Conservation (phyloP, 2,113 vertebrate species). For the Sciurus niger region DNA sequence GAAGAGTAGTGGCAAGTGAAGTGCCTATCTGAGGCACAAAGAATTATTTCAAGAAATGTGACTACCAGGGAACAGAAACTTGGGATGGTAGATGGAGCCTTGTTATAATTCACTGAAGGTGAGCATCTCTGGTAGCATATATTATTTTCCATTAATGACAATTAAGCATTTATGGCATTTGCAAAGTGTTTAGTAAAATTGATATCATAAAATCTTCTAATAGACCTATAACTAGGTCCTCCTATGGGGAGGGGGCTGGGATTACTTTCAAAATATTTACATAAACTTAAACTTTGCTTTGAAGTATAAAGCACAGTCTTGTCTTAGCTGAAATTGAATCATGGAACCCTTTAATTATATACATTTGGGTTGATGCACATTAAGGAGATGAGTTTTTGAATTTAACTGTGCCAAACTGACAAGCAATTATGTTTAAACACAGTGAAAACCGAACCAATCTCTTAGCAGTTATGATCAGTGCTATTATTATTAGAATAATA, state of each 20-base stretch:
- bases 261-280: background rate
- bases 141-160: background rate
- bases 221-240: background rate
- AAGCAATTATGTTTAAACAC: background rate
- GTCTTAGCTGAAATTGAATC: conserved; percentile 19
- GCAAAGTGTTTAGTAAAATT: background rate
- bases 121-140: background rate
- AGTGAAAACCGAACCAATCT: background rate
- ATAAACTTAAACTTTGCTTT: background rate
- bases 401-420: background rate
- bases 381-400: background rate
- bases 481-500: background rate
- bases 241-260: background rate
- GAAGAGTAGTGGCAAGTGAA: background rate
- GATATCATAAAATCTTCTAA: background rate
- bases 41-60: background rate
- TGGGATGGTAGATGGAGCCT: background rate
- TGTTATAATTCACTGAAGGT: background rate
- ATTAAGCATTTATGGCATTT: background rate
- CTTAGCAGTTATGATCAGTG: background rate
- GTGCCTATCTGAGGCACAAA: background rate
- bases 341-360: background rate
- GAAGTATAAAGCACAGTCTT: background rate
- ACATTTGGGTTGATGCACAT: background rate
- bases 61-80: background rate